Evolutionary conservation across 2,797 vertebrate genomes (phyloP).

Genomic region (Pempheris klunzingeri): DNA sequence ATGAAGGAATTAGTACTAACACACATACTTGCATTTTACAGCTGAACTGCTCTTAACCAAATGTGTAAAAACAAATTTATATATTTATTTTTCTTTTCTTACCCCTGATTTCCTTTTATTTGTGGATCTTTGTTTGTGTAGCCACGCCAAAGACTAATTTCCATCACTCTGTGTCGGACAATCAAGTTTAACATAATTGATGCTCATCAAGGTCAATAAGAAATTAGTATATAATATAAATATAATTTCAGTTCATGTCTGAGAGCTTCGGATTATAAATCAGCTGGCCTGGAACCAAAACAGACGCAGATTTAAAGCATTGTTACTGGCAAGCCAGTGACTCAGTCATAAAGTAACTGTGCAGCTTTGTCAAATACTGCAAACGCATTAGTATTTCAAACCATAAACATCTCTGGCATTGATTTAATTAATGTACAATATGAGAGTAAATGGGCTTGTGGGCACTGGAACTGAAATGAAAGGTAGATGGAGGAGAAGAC

Average conservation of each 20-base stretch:
- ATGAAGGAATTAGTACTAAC: no score
- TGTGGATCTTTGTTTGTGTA: no score
- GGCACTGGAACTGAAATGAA: slow-evolving; percentile 31
- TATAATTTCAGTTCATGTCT: slow-evolving; percentile 41
- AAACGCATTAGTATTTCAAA: slow-evolving; percentile 60
- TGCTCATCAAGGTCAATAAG: slow-evolving; percentile 23
- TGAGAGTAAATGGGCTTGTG: slow-evolving; percentile 44
- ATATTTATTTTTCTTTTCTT: no score
- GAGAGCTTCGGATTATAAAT: slow-evolving; percentile 38
- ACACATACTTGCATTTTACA: no score
- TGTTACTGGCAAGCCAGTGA: slow-evolving; percentile 33
- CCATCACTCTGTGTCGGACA: no score
- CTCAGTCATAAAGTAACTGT: slow-evolving; percentile 38
- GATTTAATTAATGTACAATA: slow-evolving; percentile 45
- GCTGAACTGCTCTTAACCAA: no score
- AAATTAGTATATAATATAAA: slow-evolving; percentile 5
- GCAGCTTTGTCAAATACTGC: slow-evolving; percentile 46
- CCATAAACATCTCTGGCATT: slow-evolving; percentile 50
- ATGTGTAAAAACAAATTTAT: no score
- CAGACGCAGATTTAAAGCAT: slow-evolving; percentile 47
- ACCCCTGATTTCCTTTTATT: no score
- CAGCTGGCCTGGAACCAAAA: slow-evolving; percentile 33
- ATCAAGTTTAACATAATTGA: no score
- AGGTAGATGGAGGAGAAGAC: slow-evolving; percentile 17
- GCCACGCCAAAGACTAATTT: no score